Evolutionary conservation across 2,888 invertebrate species (phyloP).

Genomic region (Eristalis tenax): DNA sequence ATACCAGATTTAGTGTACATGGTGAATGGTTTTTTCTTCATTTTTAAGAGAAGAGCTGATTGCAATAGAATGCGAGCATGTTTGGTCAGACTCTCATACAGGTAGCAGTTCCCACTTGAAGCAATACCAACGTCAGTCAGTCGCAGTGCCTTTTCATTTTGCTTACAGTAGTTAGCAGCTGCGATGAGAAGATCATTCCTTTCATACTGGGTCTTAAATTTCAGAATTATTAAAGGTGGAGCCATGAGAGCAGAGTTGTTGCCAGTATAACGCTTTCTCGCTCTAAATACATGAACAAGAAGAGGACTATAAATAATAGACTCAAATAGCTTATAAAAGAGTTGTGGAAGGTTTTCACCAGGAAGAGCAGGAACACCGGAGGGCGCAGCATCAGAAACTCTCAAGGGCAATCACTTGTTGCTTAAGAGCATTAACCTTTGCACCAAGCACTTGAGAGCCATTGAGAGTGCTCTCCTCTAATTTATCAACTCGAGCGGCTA

Average conservation of each 20-base stretch:
- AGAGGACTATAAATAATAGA: not conserved
- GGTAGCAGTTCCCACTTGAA: not conserved
- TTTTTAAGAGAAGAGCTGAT: not conserved
- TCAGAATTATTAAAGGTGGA: not conserved
- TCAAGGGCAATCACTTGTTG: not conserved
- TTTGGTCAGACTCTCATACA: not conserved
- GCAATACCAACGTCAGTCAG: not conserved
- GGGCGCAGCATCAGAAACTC: not conserved
- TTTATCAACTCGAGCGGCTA: not conserved
- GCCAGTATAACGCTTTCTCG: not conserved
- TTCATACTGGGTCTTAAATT: constrained; percentile 7
- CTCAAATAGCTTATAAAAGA: not conserved
- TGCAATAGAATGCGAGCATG: not conserved
- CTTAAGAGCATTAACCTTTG: not conserved
- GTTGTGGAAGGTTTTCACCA: not conserved
- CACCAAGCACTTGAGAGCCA: not conserved
- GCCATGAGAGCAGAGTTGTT: not conserved
- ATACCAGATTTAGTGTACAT: not conserved
- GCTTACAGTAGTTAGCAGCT: constrained; percentile 1
- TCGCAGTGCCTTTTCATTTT: not conserved
- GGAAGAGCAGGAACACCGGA: not conserved
- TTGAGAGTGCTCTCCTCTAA: not conserved
- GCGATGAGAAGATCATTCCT: not conserved
- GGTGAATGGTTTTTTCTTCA: not conserved
- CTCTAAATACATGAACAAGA: not conserved